Conservation (phyloP, 1,140 invertebrate species). For the Aphis gossypii region DNA sequence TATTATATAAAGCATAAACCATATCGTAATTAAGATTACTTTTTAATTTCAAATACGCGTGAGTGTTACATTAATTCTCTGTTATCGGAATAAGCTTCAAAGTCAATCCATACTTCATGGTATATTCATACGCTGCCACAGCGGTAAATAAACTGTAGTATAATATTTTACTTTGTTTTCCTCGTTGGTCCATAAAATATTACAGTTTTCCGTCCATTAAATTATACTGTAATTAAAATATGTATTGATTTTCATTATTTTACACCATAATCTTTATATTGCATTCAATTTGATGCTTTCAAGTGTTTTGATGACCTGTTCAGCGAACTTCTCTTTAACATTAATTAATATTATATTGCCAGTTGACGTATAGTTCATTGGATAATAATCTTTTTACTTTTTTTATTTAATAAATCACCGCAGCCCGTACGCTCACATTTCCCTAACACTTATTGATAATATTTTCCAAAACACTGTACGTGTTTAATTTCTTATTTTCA, state of each 20-base stretch:
- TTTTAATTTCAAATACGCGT: background rate
- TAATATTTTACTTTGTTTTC: background rate
- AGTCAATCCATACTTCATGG: background rate
- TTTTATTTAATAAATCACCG: background rate
- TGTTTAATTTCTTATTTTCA: no score
- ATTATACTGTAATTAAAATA: background rate
- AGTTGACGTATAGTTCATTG: background rate
- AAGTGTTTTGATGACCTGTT: background rate
- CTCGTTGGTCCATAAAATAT: background rate
- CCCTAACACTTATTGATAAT: background rate
- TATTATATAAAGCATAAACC: background rate
- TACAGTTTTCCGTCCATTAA: background rate
- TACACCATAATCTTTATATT: background rate
- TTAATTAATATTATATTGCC: background rate
- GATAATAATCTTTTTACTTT: background rate
- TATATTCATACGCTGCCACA: background rate
- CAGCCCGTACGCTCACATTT: background rate
- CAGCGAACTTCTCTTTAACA: background rate
- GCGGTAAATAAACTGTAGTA: background rate
- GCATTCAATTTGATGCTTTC: background rate
- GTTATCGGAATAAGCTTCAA: background rate
- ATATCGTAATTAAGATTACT: background rate
- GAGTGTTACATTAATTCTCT: background rate
- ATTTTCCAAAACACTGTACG: no score
- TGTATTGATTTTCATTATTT: background rate